Percentiles rank a stretch among this genome's conserved stretches.
Evolutionary conservation across 2,797 vertebrate genomes (phyloP).

Genomic region (Cossypha dichroa): DNA sequence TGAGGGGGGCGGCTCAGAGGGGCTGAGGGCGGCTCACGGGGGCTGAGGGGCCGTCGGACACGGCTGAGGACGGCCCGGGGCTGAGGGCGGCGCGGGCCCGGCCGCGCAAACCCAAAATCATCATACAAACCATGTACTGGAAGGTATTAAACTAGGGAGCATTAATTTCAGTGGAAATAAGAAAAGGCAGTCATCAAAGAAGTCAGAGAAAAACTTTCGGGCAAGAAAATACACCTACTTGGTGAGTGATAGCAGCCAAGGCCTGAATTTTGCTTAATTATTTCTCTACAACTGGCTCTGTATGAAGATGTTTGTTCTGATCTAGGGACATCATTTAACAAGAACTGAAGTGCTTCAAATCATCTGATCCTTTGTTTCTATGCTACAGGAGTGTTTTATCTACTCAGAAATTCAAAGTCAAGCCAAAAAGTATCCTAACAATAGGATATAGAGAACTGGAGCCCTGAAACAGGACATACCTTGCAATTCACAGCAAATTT

Average conservation of each 20-base stretch:
- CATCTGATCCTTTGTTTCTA: not conserved
- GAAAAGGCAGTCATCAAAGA: not conserved
- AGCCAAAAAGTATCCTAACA: not conserved
- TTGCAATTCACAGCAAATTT: not conserved
- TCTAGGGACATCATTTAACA: not conserved
- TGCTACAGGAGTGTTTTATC: not conserved
- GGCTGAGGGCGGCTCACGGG: not conserved
- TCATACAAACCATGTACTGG: not conserved
- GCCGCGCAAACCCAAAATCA: not conserved
- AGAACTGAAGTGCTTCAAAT: not conserved
- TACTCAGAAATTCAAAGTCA: not conserved
- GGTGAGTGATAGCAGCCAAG: not conserved
- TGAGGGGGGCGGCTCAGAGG: too few species aligned
- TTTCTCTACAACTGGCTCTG: not conserved
- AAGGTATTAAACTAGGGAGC: not conserved
- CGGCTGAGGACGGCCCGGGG: too few species aligned
- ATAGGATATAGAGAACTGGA: not conserved
- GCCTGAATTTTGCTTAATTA: not conserved
- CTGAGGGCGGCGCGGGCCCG: too few species aligned
- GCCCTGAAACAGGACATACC: not conserved
- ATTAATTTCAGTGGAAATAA: not conserved
- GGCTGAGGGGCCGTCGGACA: too few species aligned
- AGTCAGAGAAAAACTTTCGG: not conserved
- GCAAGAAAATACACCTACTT: not conserved
- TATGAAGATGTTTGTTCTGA: not conserved